Percentiles rank a stretch among this genome's conserved stretches.
Conservation (phyloP, 2,888 invertebrate species). For the Tetropium fuscum region DNA sequence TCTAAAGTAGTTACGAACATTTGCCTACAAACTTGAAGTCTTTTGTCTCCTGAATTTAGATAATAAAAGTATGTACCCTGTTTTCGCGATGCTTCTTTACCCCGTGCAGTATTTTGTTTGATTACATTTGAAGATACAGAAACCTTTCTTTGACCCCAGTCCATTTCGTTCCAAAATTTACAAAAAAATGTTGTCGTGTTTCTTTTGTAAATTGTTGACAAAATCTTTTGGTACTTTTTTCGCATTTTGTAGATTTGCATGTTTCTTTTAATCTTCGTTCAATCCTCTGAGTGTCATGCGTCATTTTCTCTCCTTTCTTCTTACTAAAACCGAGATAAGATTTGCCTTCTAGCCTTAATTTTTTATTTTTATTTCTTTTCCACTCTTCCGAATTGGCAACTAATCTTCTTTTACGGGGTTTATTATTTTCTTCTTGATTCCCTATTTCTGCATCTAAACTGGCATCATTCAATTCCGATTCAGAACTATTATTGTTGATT, state of each 20-base stretch:
- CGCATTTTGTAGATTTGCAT: conserved; percentile 17
- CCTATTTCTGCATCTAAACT: neutral
- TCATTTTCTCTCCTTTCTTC: conserved; percentile 11
- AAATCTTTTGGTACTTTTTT: conserved; percentile 3
- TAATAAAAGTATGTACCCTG: conserved; percentile 16
- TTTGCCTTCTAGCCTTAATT: conserved; percentile 16
- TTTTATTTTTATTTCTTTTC: conserved; percentile 15
- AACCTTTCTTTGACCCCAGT: conserved; percentile 11
- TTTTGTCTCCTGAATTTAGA: conserved; percentile 12
- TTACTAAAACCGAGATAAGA: conserved; percentile 5
- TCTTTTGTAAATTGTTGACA: conserved; percentile 8
- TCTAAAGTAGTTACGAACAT: conserved; percentile 15
- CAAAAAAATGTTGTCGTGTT: neutral
- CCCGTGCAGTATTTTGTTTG: conserved; percentile 4
- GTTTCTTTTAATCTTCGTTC: conserved; percentile 8
- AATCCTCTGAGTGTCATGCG: conserved; percentile 4
- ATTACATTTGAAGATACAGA: conserved; percentile 13
- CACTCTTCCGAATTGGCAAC: conserved; percentile 9
- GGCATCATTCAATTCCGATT: too few relatives aligned
- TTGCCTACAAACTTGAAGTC: conserved; percentile 10
- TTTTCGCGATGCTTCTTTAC: conserved; percentile 10
- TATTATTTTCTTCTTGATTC: conserved; percentile 8
- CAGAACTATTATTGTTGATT: too few relatives aligned
- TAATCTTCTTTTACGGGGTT: conserved; percentile 13
- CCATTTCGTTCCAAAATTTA: conserved; percentile 10